A percentile compares a stretch with the other conserved stretches of the same genome.
Conservation (phyloP, 2,888 invertebrate genomes). For the Panopea generosa region DNA sequence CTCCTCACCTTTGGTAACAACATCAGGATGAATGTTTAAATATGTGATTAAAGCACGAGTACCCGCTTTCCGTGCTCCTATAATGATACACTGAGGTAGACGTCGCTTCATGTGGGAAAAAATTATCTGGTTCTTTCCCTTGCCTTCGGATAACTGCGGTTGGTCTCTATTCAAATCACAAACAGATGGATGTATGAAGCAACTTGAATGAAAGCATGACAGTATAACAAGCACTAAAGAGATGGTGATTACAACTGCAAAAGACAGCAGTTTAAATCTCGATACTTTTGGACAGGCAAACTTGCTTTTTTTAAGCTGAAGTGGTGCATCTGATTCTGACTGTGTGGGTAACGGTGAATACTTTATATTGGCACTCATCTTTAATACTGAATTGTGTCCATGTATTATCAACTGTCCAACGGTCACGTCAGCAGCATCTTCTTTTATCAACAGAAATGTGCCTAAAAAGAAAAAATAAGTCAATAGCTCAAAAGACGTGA, state of each 20-base stretch:
- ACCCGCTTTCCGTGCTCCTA: constrained; percentile 85
- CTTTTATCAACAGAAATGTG: too few species aligned
- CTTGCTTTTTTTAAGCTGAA: constrained; percentile 1
- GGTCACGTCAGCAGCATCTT: too few species aligned
- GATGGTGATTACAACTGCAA: constrained; percentile 23
- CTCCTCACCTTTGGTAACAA: constrained; percentile 97
- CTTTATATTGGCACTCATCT: too few species aligned
- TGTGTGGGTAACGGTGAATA: too few species aligned
- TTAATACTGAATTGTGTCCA: too few species aligned
- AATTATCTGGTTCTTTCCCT: too few species aligned
- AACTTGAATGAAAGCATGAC: constrained; percentile 45
- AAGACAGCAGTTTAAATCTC: constrained; percentile 40
- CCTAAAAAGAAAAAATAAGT: too few species aligned
- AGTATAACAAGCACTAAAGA: constrained; percentile 32
- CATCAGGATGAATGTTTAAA: constrained; percentile 87
- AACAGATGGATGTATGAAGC: constrained; percentile 26
- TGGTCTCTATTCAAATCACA: constrained; percentile 28
- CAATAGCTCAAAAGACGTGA: too few species aligned
- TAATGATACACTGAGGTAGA: constrained; percentile 85
- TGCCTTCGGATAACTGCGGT: background rate
- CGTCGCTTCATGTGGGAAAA: constrained; percentile 72
- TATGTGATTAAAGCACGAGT: constrained; percentile 85
- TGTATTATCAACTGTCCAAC: too few species aligned
- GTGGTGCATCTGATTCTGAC: background rate
- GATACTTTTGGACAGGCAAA: constrained; percentile 35